Evolutionary conservation across 2,113 vertebrate genomes (phyloP).

Genomic region (Archilochus colubris): DNA sequence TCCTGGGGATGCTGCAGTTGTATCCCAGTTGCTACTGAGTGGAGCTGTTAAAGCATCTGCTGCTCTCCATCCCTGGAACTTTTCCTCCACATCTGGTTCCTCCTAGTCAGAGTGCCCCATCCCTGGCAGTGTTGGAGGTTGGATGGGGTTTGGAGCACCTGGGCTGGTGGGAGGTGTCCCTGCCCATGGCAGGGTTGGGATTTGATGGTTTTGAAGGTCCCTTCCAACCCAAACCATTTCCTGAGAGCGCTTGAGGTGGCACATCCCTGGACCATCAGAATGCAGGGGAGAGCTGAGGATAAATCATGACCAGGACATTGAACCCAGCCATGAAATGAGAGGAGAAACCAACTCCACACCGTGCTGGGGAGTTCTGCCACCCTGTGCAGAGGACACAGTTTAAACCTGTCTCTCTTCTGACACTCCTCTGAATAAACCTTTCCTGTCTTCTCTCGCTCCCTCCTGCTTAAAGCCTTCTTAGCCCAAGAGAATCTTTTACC

Average conservation of each 20-base stretch:
- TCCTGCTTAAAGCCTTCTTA: not conserved
- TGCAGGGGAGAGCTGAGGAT: not conserved
- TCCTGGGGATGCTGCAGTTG: not conserved
- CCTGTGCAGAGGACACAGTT: not conserved
- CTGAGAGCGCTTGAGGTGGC: too few relatives aligned
- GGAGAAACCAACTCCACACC: not conserved
- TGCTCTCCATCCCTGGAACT: not conserved
- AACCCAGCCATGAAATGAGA: not conserved
- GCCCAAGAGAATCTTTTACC: not conserved
- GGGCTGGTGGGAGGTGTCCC: too few relatives aligned
- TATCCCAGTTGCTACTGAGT: not conserved
- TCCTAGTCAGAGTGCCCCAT: not conserved
- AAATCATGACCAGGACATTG: not conserved
- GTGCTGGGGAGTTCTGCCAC: not conserved
- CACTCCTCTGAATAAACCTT: not conserved
- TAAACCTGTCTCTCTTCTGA: not conserved
- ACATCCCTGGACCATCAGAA: not conserved
- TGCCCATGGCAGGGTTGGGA: too few relatives aligned
- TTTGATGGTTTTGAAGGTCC: too few relatives aligned
- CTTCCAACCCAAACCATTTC: too few relatives aligned
- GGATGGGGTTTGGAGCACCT: too few relatives aligned
- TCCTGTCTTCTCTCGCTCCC: not conserved
- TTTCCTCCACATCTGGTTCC: not conserved
- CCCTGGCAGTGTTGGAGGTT: too few relatives aligned
- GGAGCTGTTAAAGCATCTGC: not conserved